Conservation (phyloP, 2,888 invertebrate species). For the Chydorus sphaericus region DNA sequence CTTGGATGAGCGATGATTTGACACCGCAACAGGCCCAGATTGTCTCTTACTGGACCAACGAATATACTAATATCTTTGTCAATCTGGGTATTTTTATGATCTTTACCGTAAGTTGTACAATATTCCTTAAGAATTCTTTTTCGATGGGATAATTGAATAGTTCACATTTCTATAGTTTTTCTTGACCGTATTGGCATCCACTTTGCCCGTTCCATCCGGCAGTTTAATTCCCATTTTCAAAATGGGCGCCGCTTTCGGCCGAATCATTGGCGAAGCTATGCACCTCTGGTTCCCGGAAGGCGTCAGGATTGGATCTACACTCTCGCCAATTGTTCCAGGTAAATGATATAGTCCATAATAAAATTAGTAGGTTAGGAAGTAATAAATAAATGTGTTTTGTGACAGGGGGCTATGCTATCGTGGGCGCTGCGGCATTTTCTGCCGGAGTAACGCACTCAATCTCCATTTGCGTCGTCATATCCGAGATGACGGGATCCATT, state of each 20-base stretch:
- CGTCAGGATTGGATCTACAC: constrained; percentile 70
- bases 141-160: not conserved
- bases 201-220: constrained; percentile 93
- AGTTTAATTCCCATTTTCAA: constrained; percentile 96
- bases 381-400: not conserved
- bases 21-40: constrained; percentile 70
- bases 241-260: constrained; percentile 85
- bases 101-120: constrained; percentile 57
- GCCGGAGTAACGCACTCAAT: constrained; percentile 97
- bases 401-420: constrained; percentile 78
- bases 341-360: not conserved
- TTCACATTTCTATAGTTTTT: constrained; percentile 48
- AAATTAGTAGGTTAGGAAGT: not conserved
- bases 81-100: constrained; percentile 68
- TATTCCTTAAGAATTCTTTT: too few species aligned
- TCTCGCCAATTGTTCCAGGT: constrained; percentile 67
- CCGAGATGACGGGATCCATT: constrained; percentile 98
- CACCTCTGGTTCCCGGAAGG: constrained; percentile 84
- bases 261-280: constrained; percentile 85
- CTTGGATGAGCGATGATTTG: constrained; percentile 70
- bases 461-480: constrained; percentile 92
- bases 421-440: constrained; percentile 88
- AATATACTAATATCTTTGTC: constrained; percentile 62
- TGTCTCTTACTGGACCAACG: constrained; percentile 75
- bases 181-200: constrained; percentile 78